phyloP scores from a whole-genome alignment of 2,888 invertebrate genomes.

The Agelastica alni region DNA sequence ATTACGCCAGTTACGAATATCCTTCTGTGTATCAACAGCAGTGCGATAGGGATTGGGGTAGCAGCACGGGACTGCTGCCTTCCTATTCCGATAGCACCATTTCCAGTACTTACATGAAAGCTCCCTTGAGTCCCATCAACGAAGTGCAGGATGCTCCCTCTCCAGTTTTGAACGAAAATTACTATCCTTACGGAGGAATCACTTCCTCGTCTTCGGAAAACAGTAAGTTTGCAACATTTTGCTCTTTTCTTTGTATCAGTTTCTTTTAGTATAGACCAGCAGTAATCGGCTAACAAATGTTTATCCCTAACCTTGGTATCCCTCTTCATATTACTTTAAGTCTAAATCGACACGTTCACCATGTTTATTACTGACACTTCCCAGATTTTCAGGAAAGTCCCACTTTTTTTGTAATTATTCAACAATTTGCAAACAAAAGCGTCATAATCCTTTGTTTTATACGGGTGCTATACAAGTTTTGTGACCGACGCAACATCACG shows the following conservation, averaged over 20 bases:
- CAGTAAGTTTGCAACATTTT: slow-evolving; percentile 50
- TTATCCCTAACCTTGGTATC: no score
- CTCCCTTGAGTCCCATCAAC: slow-evolving; percentile 54
- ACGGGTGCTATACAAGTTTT: no score
- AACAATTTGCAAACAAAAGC: no score
- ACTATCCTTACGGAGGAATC: slow-evolving; percentile 53
- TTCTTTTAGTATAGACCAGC: no score
- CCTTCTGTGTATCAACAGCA: slow-evolving; percentile 50
- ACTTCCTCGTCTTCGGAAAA: slow-evolving; percentile 50
- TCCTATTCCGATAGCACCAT: slow-evolving; percentile 48
- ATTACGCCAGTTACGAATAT: slow-evolving; percentile 53
- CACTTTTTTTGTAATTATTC: no score
- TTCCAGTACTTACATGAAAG: slow-evolving; percentile 51
- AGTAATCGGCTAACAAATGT: no score
- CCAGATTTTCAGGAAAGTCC: no score
- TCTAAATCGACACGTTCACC: no score
- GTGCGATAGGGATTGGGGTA: slow-evolving; percentile 39
- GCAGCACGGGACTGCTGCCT: slow-evolving; percentile 44
- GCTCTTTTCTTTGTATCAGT: background rate
- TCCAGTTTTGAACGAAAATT: slow-evolving; percentile 48
- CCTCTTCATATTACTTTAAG: no score
- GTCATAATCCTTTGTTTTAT: no score
- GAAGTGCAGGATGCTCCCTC: slow-evolving; percentile 52
- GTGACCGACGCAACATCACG: no score
- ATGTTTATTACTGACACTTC: no score